These are phyloP conservation scores for Tragelaphus scriptus DNA, from an alignment of 2,113 vertebrate species.

Conservation along the genomic window DNA sequence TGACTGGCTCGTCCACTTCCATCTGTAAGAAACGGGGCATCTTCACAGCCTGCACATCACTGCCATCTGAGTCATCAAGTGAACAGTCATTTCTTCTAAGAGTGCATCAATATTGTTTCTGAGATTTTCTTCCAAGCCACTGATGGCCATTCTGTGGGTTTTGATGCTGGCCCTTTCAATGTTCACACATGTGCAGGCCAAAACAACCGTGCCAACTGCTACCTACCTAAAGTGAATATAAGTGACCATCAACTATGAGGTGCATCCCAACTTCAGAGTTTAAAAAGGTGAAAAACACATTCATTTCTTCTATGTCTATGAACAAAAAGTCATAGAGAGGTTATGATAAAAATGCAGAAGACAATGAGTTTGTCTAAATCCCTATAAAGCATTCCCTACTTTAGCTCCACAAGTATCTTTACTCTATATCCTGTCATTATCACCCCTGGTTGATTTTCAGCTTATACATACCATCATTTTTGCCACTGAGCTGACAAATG, in stretches of 20 bases:
- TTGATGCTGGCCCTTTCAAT: background rate
- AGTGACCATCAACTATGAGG: background rate
- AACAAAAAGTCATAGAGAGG: background rate
- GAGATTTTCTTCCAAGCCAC: background rate
- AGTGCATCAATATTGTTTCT: background rate
- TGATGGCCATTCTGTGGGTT: background rate
- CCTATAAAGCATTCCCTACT: background rate
- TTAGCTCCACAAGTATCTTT: background rate
- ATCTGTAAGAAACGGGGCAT: background rate
- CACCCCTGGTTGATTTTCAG: background rate
- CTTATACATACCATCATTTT: background rate
- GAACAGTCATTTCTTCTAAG: background rate
- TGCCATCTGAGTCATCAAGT: background rate
- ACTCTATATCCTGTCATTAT: background rate
- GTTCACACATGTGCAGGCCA: background rate
- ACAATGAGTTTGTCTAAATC: background rate
- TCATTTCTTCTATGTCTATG: background rate
- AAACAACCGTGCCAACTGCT: background rate
- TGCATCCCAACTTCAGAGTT: background rate
- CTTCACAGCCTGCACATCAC: background rate
- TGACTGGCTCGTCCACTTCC: background rate
- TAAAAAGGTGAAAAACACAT: background rate
- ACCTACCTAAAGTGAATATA: background rate
- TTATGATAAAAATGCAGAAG: background rate
- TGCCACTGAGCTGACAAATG: slow-evolving; percentile 17